These are phyloP conservation scores for Xenops minutus DNA, from an alignment of 2,797 vertebrate genomes.

Conservation along the genomic window DNA sequence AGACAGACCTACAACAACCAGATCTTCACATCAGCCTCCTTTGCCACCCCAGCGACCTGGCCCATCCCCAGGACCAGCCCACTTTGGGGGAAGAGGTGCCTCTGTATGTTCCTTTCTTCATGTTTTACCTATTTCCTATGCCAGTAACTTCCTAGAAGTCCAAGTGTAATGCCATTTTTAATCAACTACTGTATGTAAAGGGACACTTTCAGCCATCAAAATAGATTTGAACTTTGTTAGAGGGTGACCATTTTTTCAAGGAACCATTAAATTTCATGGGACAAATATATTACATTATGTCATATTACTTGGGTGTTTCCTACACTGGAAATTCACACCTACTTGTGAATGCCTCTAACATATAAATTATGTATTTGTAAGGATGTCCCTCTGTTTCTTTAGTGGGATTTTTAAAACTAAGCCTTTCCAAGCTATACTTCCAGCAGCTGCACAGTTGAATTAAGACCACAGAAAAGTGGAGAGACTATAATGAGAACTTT, in stretches of 20 bases:
- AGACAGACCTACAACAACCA: constrained; percentile 69
- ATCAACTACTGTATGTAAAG: not conserved
- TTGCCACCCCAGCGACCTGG: constrained; percentile 78
- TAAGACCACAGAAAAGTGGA: not conserved
- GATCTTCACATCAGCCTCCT: constrained; percentile 75
- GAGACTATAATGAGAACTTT: not conserved
- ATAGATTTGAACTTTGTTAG: not conserved
- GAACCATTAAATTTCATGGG: not conserved
- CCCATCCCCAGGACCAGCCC: not conserved
- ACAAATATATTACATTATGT: not conserved
- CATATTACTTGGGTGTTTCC: not conserved
- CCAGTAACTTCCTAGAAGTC: not conserved
- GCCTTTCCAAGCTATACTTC: not conserved
- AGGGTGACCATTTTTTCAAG: not conserved
- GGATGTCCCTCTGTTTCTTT: not conserved
- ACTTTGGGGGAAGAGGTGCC: constrained; percentile 25
- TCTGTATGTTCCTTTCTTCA: constrained; percentile 56
- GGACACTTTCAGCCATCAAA: not conserved
- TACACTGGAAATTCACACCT: not conserved
- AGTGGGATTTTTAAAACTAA: not conserved
- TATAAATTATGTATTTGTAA: not conserved
- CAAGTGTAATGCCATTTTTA: not conserved
- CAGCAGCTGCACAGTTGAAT: not conserved
- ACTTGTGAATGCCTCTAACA: not conserved
- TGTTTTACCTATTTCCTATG: not conserved